phyloP scores from a whole-genome alignment of 2,888 invertebrate species.

The Drosophila leonis region DNA sequence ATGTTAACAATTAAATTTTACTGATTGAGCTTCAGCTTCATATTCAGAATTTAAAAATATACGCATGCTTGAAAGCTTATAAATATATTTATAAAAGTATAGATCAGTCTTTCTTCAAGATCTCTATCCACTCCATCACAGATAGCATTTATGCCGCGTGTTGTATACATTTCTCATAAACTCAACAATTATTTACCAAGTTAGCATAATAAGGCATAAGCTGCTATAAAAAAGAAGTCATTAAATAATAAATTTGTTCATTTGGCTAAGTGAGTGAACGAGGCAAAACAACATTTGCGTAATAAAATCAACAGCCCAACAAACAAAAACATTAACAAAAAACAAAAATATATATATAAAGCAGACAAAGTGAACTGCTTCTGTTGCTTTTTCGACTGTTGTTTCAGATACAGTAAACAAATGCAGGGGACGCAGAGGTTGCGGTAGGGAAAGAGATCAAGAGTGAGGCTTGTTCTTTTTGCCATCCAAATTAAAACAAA shows the following conservation, averaged over 20 bases:
- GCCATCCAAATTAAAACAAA: constrained; percentile 72
- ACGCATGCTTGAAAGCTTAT: neutral
- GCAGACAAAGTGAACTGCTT: constrained; percentile 22
- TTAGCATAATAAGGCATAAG: neutral
- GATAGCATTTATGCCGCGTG: neutral
- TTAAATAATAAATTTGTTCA: constrained; percentile 46
- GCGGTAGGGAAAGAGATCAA: neutral
- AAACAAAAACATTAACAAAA: constrained; percentile 61
- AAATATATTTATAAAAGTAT: neutral
- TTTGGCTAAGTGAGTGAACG: constrained; percentile 58
- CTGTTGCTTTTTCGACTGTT: constrained; percentile 15
- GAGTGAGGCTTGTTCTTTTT: constrained; percentile 25
- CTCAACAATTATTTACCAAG: constrained; percentile 9
- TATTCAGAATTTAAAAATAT: neutral
- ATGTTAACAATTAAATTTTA: constrained; percentile 43
- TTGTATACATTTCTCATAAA: neutral
- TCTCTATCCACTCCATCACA: neutral
- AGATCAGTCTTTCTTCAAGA: neutral
- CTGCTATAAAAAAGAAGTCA: constrained; percentile 13
- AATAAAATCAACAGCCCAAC: constrained; percentile 60
- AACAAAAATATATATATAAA: constrained; percentile 14
- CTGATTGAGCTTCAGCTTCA: neutral
- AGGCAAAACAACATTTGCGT: constrained; percentile 41
- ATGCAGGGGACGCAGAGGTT: neutral
- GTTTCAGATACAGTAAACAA: constrained; percentile 44